A percentile compares a stretch with the other conserved stretches of the same genome.
Conservation (phyloP, 2,797 vertebrate species). For the Centroberyx gerrardi region DNA sequence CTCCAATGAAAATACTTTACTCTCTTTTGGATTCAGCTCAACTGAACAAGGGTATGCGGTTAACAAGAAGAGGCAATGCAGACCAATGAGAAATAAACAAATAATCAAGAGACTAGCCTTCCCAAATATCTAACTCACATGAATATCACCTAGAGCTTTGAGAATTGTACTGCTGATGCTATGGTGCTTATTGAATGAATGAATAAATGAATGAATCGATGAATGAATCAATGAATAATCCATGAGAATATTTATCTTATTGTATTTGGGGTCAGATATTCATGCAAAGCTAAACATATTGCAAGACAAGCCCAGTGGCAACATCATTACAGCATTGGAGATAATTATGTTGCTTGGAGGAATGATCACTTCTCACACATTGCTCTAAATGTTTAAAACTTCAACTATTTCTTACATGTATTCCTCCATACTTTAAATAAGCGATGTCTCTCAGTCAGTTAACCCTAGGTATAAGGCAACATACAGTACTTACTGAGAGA, state of each 20-base stretch:
- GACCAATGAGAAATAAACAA: background rate
- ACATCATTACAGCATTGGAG: too few species aligned
- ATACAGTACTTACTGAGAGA: conserved; percentile 60
- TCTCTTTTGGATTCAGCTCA: background rate
- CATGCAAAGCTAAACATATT: too few species aligned
- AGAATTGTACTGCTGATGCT: background rate
- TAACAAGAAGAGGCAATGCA: background rate
- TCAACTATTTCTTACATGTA: background rate
- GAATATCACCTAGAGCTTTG: background rate
- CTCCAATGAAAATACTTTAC: background rate
- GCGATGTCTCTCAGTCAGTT: background rate
- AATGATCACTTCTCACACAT: background rate
- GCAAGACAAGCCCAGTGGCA: too few species aligned
- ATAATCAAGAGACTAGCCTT: background rate
- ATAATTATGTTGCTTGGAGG: too few species aligned
- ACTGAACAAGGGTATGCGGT: background rate
- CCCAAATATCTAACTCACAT: too few species aligned
- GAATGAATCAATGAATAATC: background rate
- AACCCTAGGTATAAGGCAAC: too few species aligned
- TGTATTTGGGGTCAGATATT: too few species aligned
- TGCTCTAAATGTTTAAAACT: conserved; percentile 2
- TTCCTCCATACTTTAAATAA: background rate
- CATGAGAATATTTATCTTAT: too few species aligned
- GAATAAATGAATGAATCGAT: background rate
- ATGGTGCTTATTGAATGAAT: background rate